Base-by-base conservation (phyloP, 2,113 vertebrate genomes). In the Brachyhypopomus occidentalis region DNA sequence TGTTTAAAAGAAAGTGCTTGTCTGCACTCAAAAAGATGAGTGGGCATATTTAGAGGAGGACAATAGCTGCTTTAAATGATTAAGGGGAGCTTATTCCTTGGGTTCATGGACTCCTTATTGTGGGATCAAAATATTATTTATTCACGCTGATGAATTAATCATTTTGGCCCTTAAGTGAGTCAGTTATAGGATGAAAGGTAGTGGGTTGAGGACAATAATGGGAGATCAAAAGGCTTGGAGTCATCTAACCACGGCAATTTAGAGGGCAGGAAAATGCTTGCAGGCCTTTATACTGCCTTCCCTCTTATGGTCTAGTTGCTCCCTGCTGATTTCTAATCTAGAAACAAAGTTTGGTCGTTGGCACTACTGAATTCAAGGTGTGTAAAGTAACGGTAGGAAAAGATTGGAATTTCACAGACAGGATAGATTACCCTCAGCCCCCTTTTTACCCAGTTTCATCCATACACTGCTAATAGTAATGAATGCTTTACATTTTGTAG, bases 131-230 rank as follows among this genome's bases (percentile, higher is more conserved):
- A 72, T 78, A 71, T 63, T 75, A 75, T 82, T 78, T 85, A 75
- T 70, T 78, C 71, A 66, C 80, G 30, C n/a, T 55, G 72, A 30
- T 82, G 70, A 69, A 81, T 81, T 75, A 63, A 64, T 30, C 80
- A 82, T 63, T 76, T 41, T n/a, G 36, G 58, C 22, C 64, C 75
- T 75, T 81, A 87, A 89, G 83, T 75, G 66, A 84, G 64, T 84
- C 84, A 81, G 88, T 88, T 85, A 90, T 48, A 19, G 83, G 81
- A 89, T 90, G 84, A 88, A 90, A 88, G 79, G 78, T 74, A 82
- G 81, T 84, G 59, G 79, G 78, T 72, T 36, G 58, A 73, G 78
- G 86, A 87, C 16, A 34, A 83, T 82, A 85, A 86, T 83, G 63
- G 41, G 85, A 84, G 84, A 87, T 86, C 81, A 89, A 80, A 81